Base-by-base conservation (phyloP, 2,888 invertebrate genomes). In the Teleiodes luculella region DNA sequence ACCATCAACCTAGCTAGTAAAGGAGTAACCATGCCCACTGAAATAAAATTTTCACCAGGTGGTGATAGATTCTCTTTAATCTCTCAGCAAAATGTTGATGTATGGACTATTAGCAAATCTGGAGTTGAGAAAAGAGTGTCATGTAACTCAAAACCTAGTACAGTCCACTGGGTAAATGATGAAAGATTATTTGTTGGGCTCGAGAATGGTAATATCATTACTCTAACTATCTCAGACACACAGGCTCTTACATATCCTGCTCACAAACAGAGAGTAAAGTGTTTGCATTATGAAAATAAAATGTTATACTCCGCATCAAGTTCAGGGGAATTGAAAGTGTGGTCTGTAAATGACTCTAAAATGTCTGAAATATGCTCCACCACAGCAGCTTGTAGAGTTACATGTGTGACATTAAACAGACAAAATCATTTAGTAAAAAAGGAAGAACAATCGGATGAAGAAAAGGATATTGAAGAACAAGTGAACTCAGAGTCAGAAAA, bases 1-100 rank as follows among this genome's bases (percentile, higher is more conserved):
- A 94, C 95, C 0, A 95, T 95, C n/a, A 97, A 97, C 78, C 86
- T 98, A 31, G 92, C 93, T 59, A 94, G 91, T 70, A 94, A 93
- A 83, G 90, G 91, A 57, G 86, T 90, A 47, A 78, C 84, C 41
- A 65, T 83, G 70, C 81, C 87, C 43, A 80, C 86, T 66, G 91
- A 91, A 64, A 76, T 93, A 0, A 82, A 82, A 52, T 98, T 97
- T 94, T 94, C 95, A 48, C 93, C 95, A 3, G 91, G 91, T 65
- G 97, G 96, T 16, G 91, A 92, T 36, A 91, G 92, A 67, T 98
- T 97, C 80, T 92, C 94, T 3, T 77, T 98, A 50, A 92, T 93
- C 20, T 94, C 94, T 37, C 93, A 93, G 53, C 93, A 92, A 67
- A 91, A 90, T 58, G 88, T 97, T 30, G 95, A 96, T 80, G 87